Base-by-base conservation (phyloP, 2,113 vertebrate genomes). In the Echinops telfairi region DNA sequence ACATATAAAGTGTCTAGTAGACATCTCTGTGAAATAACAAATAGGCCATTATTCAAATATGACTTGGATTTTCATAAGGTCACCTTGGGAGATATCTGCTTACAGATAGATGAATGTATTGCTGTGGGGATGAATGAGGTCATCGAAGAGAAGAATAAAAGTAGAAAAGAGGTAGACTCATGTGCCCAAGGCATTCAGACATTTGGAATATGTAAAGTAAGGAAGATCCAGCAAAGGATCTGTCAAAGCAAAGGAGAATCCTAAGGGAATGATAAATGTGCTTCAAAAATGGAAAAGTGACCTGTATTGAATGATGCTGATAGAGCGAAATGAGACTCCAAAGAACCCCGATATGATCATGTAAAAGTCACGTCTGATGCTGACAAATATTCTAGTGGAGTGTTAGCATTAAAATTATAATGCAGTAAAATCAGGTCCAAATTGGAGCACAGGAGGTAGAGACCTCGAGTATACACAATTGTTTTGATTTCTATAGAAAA, bases 361-460 rank as follows among this genome's bases (percentile, higher is more conserved):
- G 17, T 16, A 36, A 33, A 62, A 91, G 70, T 66, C n/a, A 53
- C 4, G 64, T n/a, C 29, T 64, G 40, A 64, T 73, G 23, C 43
- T 82, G 64, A 91, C 25, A 77, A 60, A 76, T 0, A 0, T 60
- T 66, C 83, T 31, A 62, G 53, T 79, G 15, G 25, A 62, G 31
- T 79, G 3, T 20, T 76, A 25, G 43, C 43, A 8, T 81, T 3
- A 53, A 88, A 94, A 87, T 40, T 6, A 60, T 33, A 79, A 62
- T n/a, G 62, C 4, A 53, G 10, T 85, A 14, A 96, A 90, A 75
- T 31, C 25, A 76, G 80, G 70, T 76, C 8, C 86, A 31, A 84
- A 68, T 3, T 64, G 8, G n/a, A 90, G 40, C 5, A 6, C 19
- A 53, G 47, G 43, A 79, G 23, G 4, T 6, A 60, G 40, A 0